These are phyloP conservation scores for Trochalopteron elliotii DNA, from an alignment of 2,113 vertebrate species.

Conservation along the genomic window DNA sequence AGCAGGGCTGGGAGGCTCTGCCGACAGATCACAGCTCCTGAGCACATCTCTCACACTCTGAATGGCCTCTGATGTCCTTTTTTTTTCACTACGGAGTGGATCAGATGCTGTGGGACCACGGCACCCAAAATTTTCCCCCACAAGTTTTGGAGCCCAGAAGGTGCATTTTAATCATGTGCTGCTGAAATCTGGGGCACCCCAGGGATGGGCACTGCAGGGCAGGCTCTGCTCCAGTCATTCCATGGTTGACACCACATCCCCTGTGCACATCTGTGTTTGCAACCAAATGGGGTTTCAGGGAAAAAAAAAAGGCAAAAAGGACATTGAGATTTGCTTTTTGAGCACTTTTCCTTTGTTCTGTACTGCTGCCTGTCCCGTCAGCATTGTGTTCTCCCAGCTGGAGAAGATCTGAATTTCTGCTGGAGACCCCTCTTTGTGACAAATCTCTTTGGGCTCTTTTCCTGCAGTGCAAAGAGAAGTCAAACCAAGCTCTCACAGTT, in stretches of 20 bases:
- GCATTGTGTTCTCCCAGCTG: neutral
- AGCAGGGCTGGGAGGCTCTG: neutral
- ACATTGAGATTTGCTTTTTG: neutral
- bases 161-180: accelerated
- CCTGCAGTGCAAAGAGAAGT: neutral
- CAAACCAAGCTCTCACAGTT: neutral
- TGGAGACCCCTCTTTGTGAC: neutral
- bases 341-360: accelerated
- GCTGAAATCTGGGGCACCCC: neutral
- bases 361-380: neutral
- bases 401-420: neutral
- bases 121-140: neutral
- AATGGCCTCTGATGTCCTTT: neutral
- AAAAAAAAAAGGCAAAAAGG: neutral
- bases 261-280: neutral
- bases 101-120: neutral
- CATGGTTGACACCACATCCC: neutral
- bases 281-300: neutral
- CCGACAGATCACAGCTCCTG: accelerated
- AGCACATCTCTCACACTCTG: accelerated
- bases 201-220: accelerated
- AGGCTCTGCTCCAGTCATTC: accelerated
- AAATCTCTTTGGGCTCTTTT: neutral
- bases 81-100: neutral
- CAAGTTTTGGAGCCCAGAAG: neutral